Conservation (phyloP, 2,113 vertebrate species). For the Myrmecophaga tridactyla region DNA sequence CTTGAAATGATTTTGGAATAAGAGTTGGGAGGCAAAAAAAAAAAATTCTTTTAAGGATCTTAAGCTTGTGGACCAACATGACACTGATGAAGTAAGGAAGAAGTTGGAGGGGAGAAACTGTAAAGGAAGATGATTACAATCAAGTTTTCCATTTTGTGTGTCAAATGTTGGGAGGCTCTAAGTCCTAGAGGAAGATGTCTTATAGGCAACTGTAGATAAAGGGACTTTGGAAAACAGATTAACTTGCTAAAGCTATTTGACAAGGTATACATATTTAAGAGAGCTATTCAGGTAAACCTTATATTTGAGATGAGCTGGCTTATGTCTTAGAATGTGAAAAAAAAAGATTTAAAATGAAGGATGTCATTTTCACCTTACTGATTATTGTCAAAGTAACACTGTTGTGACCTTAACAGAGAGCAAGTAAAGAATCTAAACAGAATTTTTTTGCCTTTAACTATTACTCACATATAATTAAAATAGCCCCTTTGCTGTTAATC, state of each 20-base stretch:
- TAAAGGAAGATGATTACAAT: background rate
- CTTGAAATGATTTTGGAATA: conserved; percentile 7
- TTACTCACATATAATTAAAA: background rate
- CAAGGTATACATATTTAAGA: background rate
- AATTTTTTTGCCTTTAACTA: background rate
- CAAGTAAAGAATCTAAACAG: background rate
- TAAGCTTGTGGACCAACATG: background rate
- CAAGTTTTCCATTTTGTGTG: conserved; percentile 22
- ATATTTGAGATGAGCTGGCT: background rate
- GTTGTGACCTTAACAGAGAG: background rate
- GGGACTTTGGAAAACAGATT: background rate
- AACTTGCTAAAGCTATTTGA: background rate
- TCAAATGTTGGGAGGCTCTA: background rate
- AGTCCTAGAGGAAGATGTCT: background rate
- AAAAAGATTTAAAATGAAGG: background rate
- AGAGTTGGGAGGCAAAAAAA: background rate
- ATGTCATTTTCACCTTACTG: background rate
- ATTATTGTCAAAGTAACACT: background rate
- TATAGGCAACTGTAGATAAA: background rate
- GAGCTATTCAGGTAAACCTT: background rate
- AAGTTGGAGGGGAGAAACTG: background rate
- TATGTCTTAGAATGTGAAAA: background rate
- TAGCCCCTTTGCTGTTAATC: background rate
- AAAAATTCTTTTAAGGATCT: background rate
- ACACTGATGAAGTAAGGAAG: background rate